Conservation (phyloP, 2,797 vertebrate species). For the Chelidonichthys spinosus region DNA sequence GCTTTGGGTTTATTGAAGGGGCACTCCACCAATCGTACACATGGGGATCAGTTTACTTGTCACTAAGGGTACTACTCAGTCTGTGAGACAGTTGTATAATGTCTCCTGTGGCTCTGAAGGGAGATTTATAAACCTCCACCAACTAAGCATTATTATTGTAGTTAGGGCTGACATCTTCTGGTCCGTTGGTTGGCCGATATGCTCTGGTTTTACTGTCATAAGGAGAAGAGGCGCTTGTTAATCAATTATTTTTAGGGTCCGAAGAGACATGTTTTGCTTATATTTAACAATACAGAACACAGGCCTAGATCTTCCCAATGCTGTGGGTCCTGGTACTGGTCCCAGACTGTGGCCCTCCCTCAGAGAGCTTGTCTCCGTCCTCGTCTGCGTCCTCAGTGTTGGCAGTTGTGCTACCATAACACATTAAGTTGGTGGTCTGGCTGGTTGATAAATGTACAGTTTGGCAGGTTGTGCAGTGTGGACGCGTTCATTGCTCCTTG, state of each 20-base stretch:
- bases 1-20: conserved; percentile 39
- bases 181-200: neutral
- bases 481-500: neutral
- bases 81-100: neutral
- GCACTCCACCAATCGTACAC: conserved; percentile 13
- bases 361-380: neutral
- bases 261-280: neutral
- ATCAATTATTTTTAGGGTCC: neutral
- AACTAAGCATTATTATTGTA: neutral
- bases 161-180: neutral
- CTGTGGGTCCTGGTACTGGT: neutral
- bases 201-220: neutral
- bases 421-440: neutral
- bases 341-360: neutral
- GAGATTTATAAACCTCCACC: conserved; percentile 13
- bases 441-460: neutral
- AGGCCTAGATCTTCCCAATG: neutral
- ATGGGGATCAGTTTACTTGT: conserved; percentile 21
- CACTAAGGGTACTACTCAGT: conserved; percentile 3
- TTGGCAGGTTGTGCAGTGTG: neutral
- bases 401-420: neutral
- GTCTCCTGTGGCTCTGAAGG: conserved; percentile 2
- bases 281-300: neutral
- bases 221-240: neutral
- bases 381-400: neutral